These are phyloP conservation scores for Halcyon leucocephala DNA, from an alignment of 2,797 vertebrate genomes.

Conservation along the genomic window DNA sequence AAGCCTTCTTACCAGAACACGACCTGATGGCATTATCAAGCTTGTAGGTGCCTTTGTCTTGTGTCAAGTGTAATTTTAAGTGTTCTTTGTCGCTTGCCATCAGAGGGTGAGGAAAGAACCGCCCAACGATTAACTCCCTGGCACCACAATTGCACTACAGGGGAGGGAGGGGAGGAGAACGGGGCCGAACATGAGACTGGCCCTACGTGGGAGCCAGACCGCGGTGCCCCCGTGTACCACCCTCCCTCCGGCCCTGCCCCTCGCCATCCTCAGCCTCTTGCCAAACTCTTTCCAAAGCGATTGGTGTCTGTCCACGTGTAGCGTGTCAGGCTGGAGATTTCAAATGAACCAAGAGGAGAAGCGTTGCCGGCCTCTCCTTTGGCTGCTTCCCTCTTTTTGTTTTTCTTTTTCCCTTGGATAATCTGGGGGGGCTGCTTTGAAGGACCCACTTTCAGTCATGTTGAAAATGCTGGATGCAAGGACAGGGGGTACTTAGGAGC, in stretches of 20 bases:
- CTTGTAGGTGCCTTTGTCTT: slow-evolving; percentile 47
- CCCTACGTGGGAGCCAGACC: not conserved
- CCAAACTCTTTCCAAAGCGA: not conserved
- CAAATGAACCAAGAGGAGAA: not conserved
- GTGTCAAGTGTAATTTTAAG: slow-evolving; percentile 6
- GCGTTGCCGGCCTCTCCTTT: rapidly evolving
- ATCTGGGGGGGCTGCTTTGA: not conserved
- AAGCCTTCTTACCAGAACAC: not conserved
- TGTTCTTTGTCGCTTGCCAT: slow-evolving; percentile 9
- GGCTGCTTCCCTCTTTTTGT: not conserved
- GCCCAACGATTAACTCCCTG: not conserved
- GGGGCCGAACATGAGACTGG: not conserved
- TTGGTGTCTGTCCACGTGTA: not conserved
- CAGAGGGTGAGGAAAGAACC: not conserved
- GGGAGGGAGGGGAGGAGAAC: not conserved
- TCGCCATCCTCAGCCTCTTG: not conserved
- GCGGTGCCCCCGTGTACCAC: rapidly evolving
- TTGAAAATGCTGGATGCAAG: not conserved
- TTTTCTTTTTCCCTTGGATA: not conserved
- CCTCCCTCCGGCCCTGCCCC: no score
- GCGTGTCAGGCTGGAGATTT: not conserved
- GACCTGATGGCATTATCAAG: not conserved
- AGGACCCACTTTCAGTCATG: not conserved
- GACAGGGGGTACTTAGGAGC: not conserved
- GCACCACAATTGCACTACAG: not conserved